Evolutionary conservation across 2,113 vertebrate genomes (phyloP).

Genomic region (Brachypteracias leptosomus): DNA sequence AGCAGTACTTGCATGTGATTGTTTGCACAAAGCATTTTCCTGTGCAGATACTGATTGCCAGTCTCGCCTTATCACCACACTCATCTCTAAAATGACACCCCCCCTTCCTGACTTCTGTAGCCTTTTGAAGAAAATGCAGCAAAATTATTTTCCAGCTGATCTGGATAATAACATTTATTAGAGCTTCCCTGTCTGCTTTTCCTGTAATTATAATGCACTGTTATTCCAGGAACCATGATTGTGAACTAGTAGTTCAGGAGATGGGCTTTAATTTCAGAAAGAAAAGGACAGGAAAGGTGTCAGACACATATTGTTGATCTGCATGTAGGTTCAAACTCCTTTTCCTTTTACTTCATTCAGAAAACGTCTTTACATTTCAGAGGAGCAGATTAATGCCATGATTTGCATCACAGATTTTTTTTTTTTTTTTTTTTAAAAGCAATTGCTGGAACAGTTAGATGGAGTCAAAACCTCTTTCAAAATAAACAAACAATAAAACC

Average conservation of each 20-base stretch:
- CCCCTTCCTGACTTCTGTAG: not conserved
- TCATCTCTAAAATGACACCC: not conserved
- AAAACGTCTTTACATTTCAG: not conserved
- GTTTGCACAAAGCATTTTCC: not conserved
- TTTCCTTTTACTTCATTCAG: not conserved
- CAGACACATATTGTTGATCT: not conserved
- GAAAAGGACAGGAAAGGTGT: slow-evolving; percentile 12
- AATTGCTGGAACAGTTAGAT: not conserved
- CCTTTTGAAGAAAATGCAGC: slow-evolving; percentile 9
- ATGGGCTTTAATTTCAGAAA: slow-evolving; percentile 10
- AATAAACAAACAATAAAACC: slow-evolving; percentile 21
- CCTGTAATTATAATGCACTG: slow-evolving; percentile 15
- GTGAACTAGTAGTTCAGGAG: slow-evolving; percentile 3
- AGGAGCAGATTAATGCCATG: not conserved
- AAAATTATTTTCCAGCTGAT: slow-evolving; percentile 14
- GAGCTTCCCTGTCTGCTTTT: slow-evolving; percentile 2
- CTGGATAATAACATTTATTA: slow-evolving; percentile 17
- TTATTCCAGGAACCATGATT: not conserved
- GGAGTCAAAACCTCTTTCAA: not conserved
- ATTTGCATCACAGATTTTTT: not conserved
- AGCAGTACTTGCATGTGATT: not conserved
- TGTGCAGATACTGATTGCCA: not conserved
- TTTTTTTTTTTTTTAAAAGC: not conserved
- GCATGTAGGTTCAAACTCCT: not conserved
- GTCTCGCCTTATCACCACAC: not conserved